Base-by-base conservation (phyloP, 2,113 vertebrate genomes). In the Chroicocephalus ridibundus region DNA sequence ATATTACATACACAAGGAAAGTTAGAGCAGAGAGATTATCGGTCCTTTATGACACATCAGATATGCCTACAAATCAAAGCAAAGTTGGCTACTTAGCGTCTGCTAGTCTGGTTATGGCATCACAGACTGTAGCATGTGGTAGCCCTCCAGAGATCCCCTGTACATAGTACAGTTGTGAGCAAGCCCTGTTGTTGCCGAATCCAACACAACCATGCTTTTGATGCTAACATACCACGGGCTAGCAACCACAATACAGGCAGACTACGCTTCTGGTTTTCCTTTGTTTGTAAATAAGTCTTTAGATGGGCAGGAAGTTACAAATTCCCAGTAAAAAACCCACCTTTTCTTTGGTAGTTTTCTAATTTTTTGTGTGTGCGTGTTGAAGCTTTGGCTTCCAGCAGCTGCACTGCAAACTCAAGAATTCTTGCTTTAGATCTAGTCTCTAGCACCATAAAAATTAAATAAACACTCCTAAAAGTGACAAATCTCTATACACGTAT, bases 401-500 rank as follows among this genome's bases (percentile, higher is more conserved):
- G 18, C 54, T 58, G 51, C 14, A 54, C 44, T 82, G 47, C 57
- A 94, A 94, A 58, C 65, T 62, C 72, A 86, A 42, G 17, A 94
- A 86, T 34, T 49, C 76, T 91, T 82, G 49, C 40, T 68, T 93
- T 77, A 94, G 27, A 55, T 60, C 47, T 79, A 44, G 36, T 49
- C 38, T 91, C 65, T 47, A 85, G 42, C 25, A 70, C 47, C 47
- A 32, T 42, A 68, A 94, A 92, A 93, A 77, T 70, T 69, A 91
- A 91, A 94, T 82, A 86, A 94, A 86, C 58, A 77, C 34, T 75
- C 22, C 70, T 78, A 74, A 82, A 87, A 79, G 42, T 71, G 44
- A 78, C 17, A 36, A 46, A 70, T 83, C 79, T 47, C 85, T 92
- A 49, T 13, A 26, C 5, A 34, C 0, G 1, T 25, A 49, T 91